These are phyloP conservation scores for Zeuzera pyrina DNA, from an alignment of 2,888 invertebrate species.

Conservation along the genomic window DNA sequence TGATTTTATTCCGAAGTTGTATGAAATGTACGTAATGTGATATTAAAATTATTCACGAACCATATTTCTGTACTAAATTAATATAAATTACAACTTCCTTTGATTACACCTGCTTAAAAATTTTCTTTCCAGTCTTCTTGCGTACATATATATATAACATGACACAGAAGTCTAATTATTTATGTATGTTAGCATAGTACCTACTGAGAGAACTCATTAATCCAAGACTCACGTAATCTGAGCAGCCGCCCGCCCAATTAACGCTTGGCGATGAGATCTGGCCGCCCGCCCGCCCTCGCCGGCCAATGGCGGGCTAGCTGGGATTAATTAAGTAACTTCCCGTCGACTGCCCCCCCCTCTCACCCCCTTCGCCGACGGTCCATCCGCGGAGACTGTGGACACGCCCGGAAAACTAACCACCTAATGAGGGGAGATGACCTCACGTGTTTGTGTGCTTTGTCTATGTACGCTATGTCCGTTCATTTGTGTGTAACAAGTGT, in stretches of 20 bases:
- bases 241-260: slow-evolving; percentile 62
- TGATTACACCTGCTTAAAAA: too few species aligned
- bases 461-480: slow-evolving; percentile 46
- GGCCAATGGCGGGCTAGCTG: slow-evolving; percentile 69
- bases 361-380: slow-evolving; percentile 33
- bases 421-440: slow-evolving; percentile 74
- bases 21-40: too few species aligned
- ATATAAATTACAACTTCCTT: too few species aligned
- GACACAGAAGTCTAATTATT: too few species aligned
- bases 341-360: slow-evolving; percentile 35
- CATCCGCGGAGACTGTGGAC: slow-evolving; percentile 64
- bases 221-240: slow-evolving; percentile 45
- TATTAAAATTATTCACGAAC: too few species aligned
- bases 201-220: too few species aligned
- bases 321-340: slow-evolving; percentile 73
- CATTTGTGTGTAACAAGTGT: slow-evolving; percentile 52
- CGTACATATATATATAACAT: too few species aligned
- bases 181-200: too few species aligned
- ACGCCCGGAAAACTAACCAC: slow-evolving; percentile 74
- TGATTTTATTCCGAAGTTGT: too few species aligned
- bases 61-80: too few species aligned
- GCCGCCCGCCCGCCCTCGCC: slow-evolving; percentile 26
- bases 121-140: too few species aligned
- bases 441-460: slow-evolving; percentile 67
- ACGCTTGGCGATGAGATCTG: slow-evolving; percentile 65